phyloP scores from a whole-genome alignment of 1,140 invertebrate species.

The Achatina immaculata region DNA sequence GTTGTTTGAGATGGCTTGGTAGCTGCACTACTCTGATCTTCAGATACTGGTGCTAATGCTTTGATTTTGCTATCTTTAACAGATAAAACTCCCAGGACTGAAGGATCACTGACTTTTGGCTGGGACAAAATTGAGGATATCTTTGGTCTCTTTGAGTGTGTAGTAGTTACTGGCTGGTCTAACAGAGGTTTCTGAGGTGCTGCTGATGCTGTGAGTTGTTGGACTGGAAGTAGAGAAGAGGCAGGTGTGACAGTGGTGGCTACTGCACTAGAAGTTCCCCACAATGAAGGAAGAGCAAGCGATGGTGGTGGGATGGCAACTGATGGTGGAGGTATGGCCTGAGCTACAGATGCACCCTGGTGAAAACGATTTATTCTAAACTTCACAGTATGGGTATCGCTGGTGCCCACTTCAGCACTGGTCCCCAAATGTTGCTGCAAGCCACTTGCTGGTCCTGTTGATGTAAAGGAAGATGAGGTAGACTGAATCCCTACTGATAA shows the following conservation, averaged over 20 bases:
- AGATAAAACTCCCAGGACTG: neutral
- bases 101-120: slow-evolving; percentile 13
- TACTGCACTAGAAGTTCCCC: neutral
- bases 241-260: neutral
- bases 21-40: neutral
- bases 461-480: neutral
- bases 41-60: neutral
- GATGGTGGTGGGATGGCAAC: slow-evolving; percentile 1
- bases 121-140: slow-evolving; percentile 33
- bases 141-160: slow-evolving; percentile 25
- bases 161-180: neutral
- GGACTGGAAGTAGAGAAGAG: neutral
- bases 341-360: neutral
- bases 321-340: slow-evolving; percentile 11
- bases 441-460: neutral
- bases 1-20: neutral
- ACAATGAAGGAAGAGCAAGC: neutral
- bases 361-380: slow-evolving; percentile 23
- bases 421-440: neutral
- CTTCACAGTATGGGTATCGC: neutral
- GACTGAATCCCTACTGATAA: neutral
- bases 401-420: neutral
- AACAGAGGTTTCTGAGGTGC: neutral
- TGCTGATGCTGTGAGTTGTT: neutral
- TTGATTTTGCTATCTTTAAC: neutral